Evolutionary conservation across 2,113 vertebrate species (phyloP).

Genomic region (Perca flavescens): DNA sequence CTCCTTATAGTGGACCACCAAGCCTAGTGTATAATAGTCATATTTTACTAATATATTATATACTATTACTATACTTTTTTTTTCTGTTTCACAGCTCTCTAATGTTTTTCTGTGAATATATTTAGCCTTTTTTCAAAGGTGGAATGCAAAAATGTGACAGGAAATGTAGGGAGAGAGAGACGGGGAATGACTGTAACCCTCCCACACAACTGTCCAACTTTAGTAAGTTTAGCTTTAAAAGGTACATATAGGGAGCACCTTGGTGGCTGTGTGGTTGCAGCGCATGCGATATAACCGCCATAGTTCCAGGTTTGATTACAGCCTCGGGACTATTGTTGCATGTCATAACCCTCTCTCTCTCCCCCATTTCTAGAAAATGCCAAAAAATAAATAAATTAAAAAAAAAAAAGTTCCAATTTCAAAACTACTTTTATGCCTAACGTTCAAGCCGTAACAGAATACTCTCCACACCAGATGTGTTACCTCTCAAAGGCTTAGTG

Average conservation of each 20-base stretch:
- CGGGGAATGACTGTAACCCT: background rate
- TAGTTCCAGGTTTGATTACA: too few relatives aligned
- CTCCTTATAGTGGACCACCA: background rate
- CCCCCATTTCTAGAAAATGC: too few relatives aligned
- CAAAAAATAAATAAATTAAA: background rate
- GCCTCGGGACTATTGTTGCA: too few relatives aligned
- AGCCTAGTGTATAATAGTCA: background rate
- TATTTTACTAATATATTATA: background rate
- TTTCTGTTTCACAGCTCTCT: background rate
- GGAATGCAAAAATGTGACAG: background rate
- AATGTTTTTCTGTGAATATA: background rate
- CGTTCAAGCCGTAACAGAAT: background rate
- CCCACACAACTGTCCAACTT: background rate
- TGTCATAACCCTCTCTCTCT: too few relatives aligned
- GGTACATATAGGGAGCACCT: background rate
- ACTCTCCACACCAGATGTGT: slow-evolving; percentile 3
- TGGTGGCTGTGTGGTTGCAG: too few relatives aligned
- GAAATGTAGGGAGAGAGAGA: background rate
- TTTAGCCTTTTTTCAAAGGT: background rate
- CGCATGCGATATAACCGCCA: too few relatives aligned
- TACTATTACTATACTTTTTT: too few relatives aligned
- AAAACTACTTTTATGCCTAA: background rate
- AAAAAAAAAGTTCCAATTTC: background rate
- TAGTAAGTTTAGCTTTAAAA: background rate
- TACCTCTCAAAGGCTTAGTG: slow-evolving; percentile 16